Percentiles rank a stretch among this genome's conserved stretches.
These are phyloP conservation scores for Sebastes hubbsi DNA, from an alignment of 2,797 vertebrate species.

Conservation along the genomic window DNA sequence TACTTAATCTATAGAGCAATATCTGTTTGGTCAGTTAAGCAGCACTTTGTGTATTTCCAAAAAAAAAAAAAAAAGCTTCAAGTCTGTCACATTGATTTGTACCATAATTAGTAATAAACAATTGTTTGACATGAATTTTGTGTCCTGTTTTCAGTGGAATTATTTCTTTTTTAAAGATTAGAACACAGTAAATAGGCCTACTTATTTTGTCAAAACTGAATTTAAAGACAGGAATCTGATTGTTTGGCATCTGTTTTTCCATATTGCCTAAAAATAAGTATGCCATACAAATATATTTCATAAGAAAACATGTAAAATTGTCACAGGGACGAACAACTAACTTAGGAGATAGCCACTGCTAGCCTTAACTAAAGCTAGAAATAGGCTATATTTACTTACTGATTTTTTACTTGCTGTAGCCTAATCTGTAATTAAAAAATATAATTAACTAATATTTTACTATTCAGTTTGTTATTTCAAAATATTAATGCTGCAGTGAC, in stretches of 20 bases:
- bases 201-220: not conserved
- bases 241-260: not conserved
- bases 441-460: not conserved
- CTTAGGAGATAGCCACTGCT: not conserved
- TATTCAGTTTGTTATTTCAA: not conserved
- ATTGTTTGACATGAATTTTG: conserved; percentile 94
- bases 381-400: not conserved
- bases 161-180: not conserved
- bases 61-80: conserved; percentile 87
- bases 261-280: not conserved
- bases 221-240: too few relatives aligned
- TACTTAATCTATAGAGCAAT: conserved; percentile 99
- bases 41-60: conserved; percentile 99
- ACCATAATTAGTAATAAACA: conserved; percentile 99
- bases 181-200: not conserved
- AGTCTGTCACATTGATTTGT: conserved; percentile 99
- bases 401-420: not conserved
- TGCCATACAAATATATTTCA: not conserved
- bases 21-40: conserved; percentile 99
- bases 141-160: conserved; percentile 53
- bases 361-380: not conserved
- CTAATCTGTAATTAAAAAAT: not conserved
- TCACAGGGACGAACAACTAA: not conserved
- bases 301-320: not conserved
- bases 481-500: not conserved